These are phyloP conservation scores for Rhabdomys dilectus DNA, from an alignment of 2,113 vertebrate genomes.

Conservation along the genomic window DNA sequence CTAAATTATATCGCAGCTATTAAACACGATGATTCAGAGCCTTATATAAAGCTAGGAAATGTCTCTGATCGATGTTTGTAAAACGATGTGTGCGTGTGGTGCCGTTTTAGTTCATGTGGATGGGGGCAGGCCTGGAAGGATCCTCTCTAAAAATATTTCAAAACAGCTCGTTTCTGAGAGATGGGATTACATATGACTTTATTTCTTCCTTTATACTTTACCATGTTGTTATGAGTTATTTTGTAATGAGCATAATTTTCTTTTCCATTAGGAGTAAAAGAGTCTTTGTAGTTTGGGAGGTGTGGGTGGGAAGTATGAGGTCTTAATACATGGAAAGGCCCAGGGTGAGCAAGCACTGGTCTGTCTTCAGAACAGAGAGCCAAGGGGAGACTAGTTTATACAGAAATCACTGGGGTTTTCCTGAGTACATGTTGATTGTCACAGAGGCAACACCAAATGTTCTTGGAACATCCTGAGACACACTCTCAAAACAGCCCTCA, in stretches of 20 bases:
- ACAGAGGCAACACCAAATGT: neutral
- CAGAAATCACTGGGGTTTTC: neutral
- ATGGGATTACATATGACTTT: neutral
- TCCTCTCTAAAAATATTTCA: neutral
- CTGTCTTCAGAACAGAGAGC: neutral
- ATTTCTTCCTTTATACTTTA: constrained; percentile 1
- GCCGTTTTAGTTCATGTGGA: neutral
- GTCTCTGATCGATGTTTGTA: constrained; percentile 45
- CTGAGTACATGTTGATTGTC: neutral
- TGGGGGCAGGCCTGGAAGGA: neutral
- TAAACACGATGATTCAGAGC: constrained; percentile 61
- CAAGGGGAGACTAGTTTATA: neutral
- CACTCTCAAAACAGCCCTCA: neutral
- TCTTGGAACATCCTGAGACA: neutral
- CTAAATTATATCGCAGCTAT: constrained; percentile 65
- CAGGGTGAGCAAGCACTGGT: neutral
- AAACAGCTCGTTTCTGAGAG: neutral
- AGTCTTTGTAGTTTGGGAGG: neutral
- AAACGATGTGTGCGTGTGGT: neutral
- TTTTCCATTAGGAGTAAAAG: neutral
- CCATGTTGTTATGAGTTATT: constrained; percentile 7
- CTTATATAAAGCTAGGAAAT: constrained; percentile 49
- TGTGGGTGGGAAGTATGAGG: too few relatives aligned
- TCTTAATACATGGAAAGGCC: neutral
- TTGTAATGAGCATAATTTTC: neutral